Conservation (phyloP, 1,140 invertebrate species). For the Drosophila lini region DNA sequence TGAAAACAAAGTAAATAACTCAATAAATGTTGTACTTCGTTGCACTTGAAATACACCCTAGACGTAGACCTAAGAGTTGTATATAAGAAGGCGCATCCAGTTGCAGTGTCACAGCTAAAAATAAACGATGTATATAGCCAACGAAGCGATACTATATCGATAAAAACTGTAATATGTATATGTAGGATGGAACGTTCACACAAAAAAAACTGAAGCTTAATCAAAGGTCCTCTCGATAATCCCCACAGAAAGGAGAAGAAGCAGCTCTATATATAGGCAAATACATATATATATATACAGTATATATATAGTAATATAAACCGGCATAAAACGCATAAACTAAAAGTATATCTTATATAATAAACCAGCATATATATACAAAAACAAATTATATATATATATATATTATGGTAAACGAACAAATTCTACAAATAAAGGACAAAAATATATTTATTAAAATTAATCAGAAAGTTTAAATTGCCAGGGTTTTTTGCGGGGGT, state of each 20-base stretch:
- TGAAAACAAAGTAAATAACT: background rate
- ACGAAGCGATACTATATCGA: slow-evolving; percentile 19
- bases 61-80: slow-evolving; percentile 17
- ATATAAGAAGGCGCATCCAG: slow-evolving; percentile 19
- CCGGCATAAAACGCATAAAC: slow-evolving; percentile 37
- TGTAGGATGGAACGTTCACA: slow-evolving; percentile 31
- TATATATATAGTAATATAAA: slow-evolving; percentile 36
- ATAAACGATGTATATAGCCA: slow-evolving; percentile 35
- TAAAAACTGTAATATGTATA: slow-evolving; percentile 44
- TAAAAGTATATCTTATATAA: slow-evolving; percentile 45
- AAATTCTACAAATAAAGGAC: slow-evolving; percentile 80
- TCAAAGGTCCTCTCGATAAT: slow-evolving; percentile 48
- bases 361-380: slow-evolving; percentile 59
- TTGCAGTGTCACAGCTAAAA: slow-evolving; percentile 2
- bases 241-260: slow-evolving; percentile 4
- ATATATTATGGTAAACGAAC: slow-evolving; percentile 44
- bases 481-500: background rate
- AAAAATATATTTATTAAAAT: slow-evolving; percentile 82
- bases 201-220: slow-evolving; percentile 35
- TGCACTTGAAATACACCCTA: slow-evolving; percentile 14
- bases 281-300: slow-evolving; percentile 20
- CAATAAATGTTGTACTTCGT: slow-evolving; percentile 19
- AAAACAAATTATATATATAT: slow-evolving; percentile 33
- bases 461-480: slow-evolving; percentile 52
- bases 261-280: slow-evolving; percentile 26